These are phyloP conservation scores for Brachyrhaphis roseni DNA, from an alignment of 2,797 vertebrate species.

Conservation along the genomic window DNA sequence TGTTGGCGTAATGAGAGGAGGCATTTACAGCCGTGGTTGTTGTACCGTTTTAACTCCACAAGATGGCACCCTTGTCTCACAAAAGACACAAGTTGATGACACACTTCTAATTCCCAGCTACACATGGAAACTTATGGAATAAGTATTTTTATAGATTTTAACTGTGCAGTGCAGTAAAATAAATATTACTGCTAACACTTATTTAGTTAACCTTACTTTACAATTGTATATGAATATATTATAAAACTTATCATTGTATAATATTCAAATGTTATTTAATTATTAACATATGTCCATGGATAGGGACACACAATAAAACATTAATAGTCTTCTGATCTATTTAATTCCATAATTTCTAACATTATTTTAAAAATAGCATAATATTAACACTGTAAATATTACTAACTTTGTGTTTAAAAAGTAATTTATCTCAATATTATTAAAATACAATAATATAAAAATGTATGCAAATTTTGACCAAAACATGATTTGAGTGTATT, in stretches of 20 bases:
- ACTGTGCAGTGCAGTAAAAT: too few species aligned
- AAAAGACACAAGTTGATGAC: background rate
- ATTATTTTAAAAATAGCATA: background rate
- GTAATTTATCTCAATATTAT: background rate
- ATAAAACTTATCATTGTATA: background rate
- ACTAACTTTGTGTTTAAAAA: background rate
- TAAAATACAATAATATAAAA: background rate
- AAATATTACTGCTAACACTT: background rate
- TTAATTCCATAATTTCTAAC: background rate
- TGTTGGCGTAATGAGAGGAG: background rate
- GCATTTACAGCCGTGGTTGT: conserved; percentile 1
- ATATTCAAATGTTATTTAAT: background rate
- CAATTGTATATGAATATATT: background rate
- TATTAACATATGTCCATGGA: background rate
- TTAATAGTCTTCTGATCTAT: background rate
- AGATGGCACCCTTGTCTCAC: conserved; percentile 40
- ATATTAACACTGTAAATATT: background rate
- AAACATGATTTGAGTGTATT: background rate
- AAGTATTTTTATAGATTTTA: background rate
- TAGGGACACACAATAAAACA: background rate
- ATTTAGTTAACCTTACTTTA: background rate
- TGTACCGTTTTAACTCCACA: conserved; percentile 36
- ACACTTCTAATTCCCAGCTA: too few species aligned
- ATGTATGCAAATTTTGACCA: background rate
- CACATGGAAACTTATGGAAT: background rate